Base-by-base conservation (phyloP, 2,797 vertebrate species). In the Phataginus tricuspis region DNA sequence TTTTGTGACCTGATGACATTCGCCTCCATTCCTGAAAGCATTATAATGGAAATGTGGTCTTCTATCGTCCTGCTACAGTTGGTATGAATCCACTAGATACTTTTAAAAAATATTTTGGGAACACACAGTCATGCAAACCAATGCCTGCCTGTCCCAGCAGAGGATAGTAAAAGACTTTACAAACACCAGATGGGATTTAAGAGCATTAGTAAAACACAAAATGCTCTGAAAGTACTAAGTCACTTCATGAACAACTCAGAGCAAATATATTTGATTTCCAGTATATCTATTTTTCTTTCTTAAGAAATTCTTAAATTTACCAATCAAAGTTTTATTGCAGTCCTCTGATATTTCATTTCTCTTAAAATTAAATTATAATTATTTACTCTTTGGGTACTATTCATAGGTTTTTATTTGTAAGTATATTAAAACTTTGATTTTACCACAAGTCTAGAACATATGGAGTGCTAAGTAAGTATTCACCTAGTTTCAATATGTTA, bases 101-200 rank as follows among this genome's bases (percentile, higher is more conserved):
- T 98, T 98, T 98, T 97, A 42, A 86, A 96, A 98, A 94, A 90
- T 97, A 97, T 98, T 98, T 98, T 98, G 96, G 97, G 97, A 98
- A 98, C 94, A 98, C 92, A 98, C 80, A 98, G 97, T 96, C 97
- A 97, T 96, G 96, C 98, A 98, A 98, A 97, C 96, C 97, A 97
- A 79, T 96, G 97, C 98, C 98, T 98, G 98, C 95, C 96, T 98
- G 96, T 97, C 98, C 95, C 98, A 98, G 98, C 98, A 98, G 98
- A 98, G 98, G 97, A 98, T 93, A 98, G 98, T 98, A 98, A 98
- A 98, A 98, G 97, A 96, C 95, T 98, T 98, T 96, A 97, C 97
- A 98, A 98, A 98, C 96, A 98, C 97, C 98, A 98, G 98, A 98
- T 98, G 98, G 98, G 98, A 98, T 96, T 98, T 98, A 98, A 98